Base-by-base conservation (phyloP, 2,113 vertebrate species). In the Ciconia boyciana region DNA sequence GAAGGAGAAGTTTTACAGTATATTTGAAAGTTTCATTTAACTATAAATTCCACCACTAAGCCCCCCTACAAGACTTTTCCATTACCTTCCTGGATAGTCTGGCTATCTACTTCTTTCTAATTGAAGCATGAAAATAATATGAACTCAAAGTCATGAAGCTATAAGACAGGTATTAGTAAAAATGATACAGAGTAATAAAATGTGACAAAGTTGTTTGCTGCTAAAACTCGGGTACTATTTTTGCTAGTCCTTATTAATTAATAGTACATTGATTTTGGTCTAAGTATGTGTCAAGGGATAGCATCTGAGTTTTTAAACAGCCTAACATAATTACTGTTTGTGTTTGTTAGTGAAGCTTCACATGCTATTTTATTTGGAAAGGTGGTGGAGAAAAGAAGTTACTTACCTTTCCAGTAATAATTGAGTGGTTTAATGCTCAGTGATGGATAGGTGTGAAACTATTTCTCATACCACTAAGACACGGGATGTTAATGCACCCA, bases 111-210 rank as follows among this genome's bases (percentile, higher is more conserved):
- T 95, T 94, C 94, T 95, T 97, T 94, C 94, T 98, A 97, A 98
- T 95, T 97, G 97, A 97, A 98, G 96, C 97, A 97, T 98, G 97
- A 96, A 97, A 97, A 97, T 94, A 97, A 97, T 96, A 95, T 96
- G 96, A 97, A 96, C 94, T 82, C 93, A 39, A 94, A 97, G 97
- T 97, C 97, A 96, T 91, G 95, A 92, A 95, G 94, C 94, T 97
- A 16, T 95, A 91, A 90, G 92, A 65, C 90, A 94, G 93, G 91
- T 96, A 96, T 97, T 98, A 97, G 94, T 87, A 96, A 97, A 96
- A 96, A 93, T 90, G 75, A 95, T 77, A 79, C 78, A 65, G 70
- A 66, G 65, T 97, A 98, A 97, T 97, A 98, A 97, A 97, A 97
- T 95, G 90, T 97, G 97, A 97, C 97, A 97, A 96, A 88, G 88